Base-by-base conservation (phyloP, 35 echinoderm and acorn worm genomes). In the Patiria miniata region DNA sequence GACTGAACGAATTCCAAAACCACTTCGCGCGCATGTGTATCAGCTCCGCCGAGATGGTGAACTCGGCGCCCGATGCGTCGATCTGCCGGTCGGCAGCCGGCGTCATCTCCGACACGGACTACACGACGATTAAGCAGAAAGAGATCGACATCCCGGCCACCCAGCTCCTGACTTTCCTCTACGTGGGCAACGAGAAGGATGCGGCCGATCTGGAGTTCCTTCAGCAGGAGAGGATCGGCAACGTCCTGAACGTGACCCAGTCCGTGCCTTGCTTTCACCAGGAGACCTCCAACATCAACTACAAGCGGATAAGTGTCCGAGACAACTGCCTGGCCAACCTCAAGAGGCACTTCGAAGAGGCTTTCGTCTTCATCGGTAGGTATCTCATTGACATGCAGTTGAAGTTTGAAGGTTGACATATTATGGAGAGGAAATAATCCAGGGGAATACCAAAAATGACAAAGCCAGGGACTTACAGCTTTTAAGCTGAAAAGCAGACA, bases 351-450 rank as follows among this genome's bases (percentile, higher is more conserved):
- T 99, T 99, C 61, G 93, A 99, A 26, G 79, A 82, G 44, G 92
- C 96, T 54, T 92, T 89, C 42, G 83, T 92, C 5, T 99, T 99
- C 77, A 99, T 99, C 50, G 96, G 96, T 99, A 86, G 86, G 96
- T 86, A 83, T 33, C 36, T 37, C 42, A 47, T 12, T 4, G 42
- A 47, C 42, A 12, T 47, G 42, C 42, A 47, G 42, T 47, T 47
- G 42, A 47, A 47, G 4, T 47, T 6, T 47, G 42, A 47, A 47
- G 42, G 42, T 47, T 47, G 42, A 47, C 42, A 47, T 47, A n/a
- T n/a, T n/a, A 47, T 47, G 42, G 42, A 47, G 42, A 47, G 42
- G 42, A 47, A 47, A 47, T 47, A 47, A n/a, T 47, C 12, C 42
- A 12, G 42, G 12, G 42, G 12, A 47, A 47, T 47, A 12, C 42